phyloP scores from a whole-genome alignment of 2,113 vertebrate species.

The Lepisosteus oculatus region DNA sequence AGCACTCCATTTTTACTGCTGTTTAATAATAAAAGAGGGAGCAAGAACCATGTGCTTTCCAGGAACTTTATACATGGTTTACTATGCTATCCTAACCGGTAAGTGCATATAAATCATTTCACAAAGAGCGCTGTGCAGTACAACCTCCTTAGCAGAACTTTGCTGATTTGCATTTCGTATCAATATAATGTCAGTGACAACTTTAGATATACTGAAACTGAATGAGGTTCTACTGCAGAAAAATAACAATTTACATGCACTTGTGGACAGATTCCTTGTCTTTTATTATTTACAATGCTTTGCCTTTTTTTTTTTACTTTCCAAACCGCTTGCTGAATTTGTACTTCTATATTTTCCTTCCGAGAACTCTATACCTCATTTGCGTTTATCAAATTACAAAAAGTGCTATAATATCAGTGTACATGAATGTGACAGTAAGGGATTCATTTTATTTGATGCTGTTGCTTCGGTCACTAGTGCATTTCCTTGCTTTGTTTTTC shows the following conservation, averaged over 20 bases:
- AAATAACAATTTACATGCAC: conserved; percentile 14
- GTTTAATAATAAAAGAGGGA: conserved; percentile 66
- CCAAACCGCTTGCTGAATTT: conserved; percentile 10
- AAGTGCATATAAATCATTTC: conserved; percentile 56
- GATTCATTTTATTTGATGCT: conserved; percentile 6
- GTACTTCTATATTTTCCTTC: conserved; percentile 28
- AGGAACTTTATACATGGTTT: conserved; percentile 52
- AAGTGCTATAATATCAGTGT: conserved; percentile 59
- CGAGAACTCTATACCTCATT: conserved; percentile 44
- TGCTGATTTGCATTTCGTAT: too few species aligned
- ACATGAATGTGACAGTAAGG: conserved; percentile 71
- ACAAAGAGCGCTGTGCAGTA: conserved; percentile 33
- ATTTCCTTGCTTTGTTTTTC: conserved; percentile 9
- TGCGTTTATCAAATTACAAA: conserved; percentile 43
- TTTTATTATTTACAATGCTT: conserved; percentile 8
- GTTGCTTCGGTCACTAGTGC: too few species aligned
- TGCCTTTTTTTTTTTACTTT: background rate
- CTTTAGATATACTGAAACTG: background rate
- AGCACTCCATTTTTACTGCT: background rate
- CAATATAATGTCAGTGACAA: conserved; percentile 40
- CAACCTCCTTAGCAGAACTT: conserved; percentile 2
- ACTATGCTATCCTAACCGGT: conserved; percentile 50
- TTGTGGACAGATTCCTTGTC: conserved; percentile 8
- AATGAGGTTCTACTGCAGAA: conserved; percentile 13
- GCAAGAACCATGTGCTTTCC: conserved; percentile 60